phyloP scores from a whole-genome alignment of 2,888 invertebrate species.

The Ctena decussata region DNA sequence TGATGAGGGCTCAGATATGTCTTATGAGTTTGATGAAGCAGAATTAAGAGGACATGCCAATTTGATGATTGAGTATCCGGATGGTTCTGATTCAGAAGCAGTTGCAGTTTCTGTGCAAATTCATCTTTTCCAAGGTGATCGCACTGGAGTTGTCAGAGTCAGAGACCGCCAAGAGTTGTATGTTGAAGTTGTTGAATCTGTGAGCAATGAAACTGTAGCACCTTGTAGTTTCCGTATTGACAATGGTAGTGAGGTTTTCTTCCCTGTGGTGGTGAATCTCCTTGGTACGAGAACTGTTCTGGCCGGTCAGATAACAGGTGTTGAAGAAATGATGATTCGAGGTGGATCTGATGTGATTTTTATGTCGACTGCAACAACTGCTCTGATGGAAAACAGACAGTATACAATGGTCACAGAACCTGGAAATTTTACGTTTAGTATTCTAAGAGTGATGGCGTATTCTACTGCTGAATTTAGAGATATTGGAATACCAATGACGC shows the following conservation, averaged over 20 bases:
- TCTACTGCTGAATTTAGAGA: slow-evolving; percentile 73
- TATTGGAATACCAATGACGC: slow-evolving; percentile 61
- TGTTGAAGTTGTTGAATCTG: slow-evolving; percentile 77
- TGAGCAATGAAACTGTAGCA: slow-evolving; percentile 75
- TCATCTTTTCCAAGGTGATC: slow-evolving; percentile 75
- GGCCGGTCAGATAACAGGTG: slow-evolving; percentile 76
- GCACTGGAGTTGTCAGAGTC: slow-evolving; percentile 75
- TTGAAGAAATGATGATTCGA: slow-evolving; percentile 69
- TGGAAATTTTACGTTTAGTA: slow-evolving; percentile 76
- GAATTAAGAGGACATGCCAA: slow-evolving; percentile 75
- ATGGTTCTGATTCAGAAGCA: slow-evolving; percentile 15
- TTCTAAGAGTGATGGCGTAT: slow-evolving; percentile 69
- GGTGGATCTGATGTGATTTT: slow-evolving; percentile 74
- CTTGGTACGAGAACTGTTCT: slow-evolving; percentile 74
- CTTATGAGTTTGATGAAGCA: slow-evolving; percentile 79
- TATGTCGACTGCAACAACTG: slow-evolving; percentile 74
- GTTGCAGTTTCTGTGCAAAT: slow-evolving; percentile 66
- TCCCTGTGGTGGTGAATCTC: slow-evolving; percentile 72
- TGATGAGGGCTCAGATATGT: slow-evolving; percentile 61
- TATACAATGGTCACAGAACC: slow-evolving; percentile 71
- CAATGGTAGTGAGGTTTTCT: slow-evolving; percentile 68
- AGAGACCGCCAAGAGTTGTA: slow-evolving; percentile 71
- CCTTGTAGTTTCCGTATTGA: slow-evolving; percentile 79
- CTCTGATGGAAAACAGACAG: slow-evolving; percentile 73
- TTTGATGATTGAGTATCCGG: slow-evolving; percentile 73